Conservation (phyloP, 2,888 invertebrate species). For the Drosophila fulvimacula region DNA sequence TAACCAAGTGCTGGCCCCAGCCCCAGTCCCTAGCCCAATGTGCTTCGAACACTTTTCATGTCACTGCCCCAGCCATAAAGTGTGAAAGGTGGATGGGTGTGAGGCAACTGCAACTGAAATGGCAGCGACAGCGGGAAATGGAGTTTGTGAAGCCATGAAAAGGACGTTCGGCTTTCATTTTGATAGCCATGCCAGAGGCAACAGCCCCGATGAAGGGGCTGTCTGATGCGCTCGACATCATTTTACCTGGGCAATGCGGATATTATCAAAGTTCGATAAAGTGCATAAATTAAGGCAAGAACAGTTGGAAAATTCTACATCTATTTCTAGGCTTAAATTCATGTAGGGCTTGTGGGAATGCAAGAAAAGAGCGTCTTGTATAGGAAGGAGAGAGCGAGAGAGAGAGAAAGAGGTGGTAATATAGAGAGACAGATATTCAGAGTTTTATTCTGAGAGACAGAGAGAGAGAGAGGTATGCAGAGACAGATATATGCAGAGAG, state of each 20-base stretch:
- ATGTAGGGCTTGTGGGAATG: too few species aligned
- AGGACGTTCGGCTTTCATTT: neutral
- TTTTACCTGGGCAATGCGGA: neutral
- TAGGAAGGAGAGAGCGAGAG: neutral
- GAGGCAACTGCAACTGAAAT: neutral
- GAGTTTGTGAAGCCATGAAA: neutral
- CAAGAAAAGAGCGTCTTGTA: neutral
- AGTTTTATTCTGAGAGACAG: too few species aligned
- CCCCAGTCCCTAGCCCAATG: neutral
- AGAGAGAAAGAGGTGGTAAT: neutral
- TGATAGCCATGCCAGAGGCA: neutral
- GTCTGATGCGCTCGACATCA: neutral
- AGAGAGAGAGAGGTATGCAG: neutral
- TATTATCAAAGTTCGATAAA: neutral
- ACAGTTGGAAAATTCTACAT: neutral
- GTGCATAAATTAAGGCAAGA: too few species aligned
- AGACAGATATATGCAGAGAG: neutral
- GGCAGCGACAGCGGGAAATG: neutral
- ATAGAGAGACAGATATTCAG: neutral
- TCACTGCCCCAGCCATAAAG: slow-evolving; percentile 26
- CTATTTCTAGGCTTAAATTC: neutral
- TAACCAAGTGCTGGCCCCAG: slow-evolving; percentile 64
- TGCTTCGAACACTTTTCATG: slow-evolving; percentile 8
- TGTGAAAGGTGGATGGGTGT: slow-evolving; percentile 7
- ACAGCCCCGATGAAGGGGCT: neutral